Evolutionary conservation across 2,113 vertebrate genomes (phyloP).

Genomic region (Myotis brandtii): DNA sequence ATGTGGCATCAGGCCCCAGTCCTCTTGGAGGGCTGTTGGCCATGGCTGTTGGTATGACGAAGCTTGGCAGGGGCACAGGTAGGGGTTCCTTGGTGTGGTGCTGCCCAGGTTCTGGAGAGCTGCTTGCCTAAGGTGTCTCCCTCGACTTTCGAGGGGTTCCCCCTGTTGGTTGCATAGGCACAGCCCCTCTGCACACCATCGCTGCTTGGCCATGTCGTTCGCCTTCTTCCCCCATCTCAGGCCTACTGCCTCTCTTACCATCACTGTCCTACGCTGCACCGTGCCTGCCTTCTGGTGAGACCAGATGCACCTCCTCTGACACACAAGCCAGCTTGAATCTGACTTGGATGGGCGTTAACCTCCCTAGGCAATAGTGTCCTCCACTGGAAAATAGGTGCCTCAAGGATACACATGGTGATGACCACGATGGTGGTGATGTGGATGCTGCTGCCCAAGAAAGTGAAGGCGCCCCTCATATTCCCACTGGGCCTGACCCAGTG

Average conservation of each 20-base stretch:
- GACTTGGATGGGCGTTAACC: too few relatives aligned
- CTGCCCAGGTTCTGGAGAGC: background rate
- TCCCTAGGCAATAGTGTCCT: background rate
- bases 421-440: too few relatives aligned
- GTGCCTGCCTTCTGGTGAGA: background rate
- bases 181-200: too few relatives aligned
- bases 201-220: background rate
- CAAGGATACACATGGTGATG: background rate
- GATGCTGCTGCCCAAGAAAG: background rate
- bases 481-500: background rate
- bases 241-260: background rate
- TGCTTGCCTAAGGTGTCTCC: rapidly evolving
- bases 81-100: rapidly evolving
- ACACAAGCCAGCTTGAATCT: too few relatives aligned
- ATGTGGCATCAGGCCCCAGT: background rate
- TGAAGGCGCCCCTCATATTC: too few relatives aligned
- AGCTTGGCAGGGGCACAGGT: background rate
- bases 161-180: background rate
- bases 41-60: rapidly evolving
- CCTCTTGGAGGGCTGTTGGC: background rate
- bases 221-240: background rate
- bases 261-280: background rate
- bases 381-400: background rate
- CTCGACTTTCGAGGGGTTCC: background rate
- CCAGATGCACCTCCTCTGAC: background rate